Evolutionary conservation across 2,888 invertebrate species (phyloP).

Genomic region (Lasiommata megera): DNA sequence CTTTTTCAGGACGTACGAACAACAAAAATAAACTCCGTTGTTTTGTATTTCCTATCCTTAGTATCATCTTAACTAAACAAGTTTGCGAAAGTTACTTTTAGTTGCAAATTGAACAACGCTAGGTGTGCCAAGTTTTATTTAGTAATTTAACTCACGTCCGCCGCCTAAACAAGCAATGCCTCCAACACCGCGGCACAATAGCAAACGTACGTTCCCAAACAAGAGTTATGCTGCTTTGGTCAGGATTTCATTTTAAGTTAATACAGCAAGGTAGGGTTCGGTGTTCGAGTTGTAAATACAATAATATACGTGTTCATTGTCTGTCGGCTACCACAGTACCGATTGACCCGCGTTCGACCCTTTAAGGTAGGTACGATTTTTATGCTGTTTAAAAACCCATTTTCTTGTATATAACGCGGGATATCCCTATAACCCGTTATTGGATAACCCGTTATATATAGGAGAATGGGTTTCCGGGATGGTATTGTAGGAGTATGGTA

Average conservation of each 20-base stretch:
- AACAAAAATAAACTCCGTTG: not conserved
- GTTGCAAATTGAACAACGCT: constrained; percentile 9
- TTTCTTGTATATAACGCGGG: too few relatives aligned
- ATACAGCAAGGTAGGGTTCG: too few relatives aligned
- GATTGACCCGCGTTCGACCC: too few relatives aligned
- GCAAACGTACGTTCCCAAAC: not conserved
- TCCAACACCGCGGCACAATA: not conserved
- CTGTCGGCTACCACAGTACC: too few relatives aligned
- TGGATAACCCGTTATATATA: too few relatives aligned
- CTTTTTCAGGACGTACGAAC: not conserved
- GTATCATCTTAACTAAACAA: constrained; percentile 14
- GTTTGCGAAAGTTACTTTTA: constrained; percentile 10
- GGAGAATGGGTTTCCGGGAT: too few relatives aligned
- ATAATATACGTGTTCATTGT: too few relatives aligned
- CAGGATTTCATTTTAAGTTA: not conserved
- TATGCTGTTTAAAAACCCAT: too few relatives aligned
- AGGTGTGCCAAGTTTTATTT: constrained; percentile 7
- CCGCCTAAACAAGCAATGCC: constrained; percentile 12
- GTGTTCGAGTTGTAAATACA: too few relatives aligned
- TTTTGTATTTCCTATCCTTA: constrained; percentile 2
- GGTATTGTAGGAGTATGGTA: too few relatives aligned
- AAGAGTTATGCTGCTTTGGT: not conserved
- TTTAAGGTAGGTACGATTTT: too few relatives aligned
- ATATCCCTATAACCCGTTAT: too few relatives aligned
- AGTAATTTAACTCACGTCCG: constrained; percentile 5